Evolutionary conservation across 2,797 vertebrate species (phyloP), one percentile per base, ranked within the genome.

Genomic region (Silurus lanzhouensis): DNA sequence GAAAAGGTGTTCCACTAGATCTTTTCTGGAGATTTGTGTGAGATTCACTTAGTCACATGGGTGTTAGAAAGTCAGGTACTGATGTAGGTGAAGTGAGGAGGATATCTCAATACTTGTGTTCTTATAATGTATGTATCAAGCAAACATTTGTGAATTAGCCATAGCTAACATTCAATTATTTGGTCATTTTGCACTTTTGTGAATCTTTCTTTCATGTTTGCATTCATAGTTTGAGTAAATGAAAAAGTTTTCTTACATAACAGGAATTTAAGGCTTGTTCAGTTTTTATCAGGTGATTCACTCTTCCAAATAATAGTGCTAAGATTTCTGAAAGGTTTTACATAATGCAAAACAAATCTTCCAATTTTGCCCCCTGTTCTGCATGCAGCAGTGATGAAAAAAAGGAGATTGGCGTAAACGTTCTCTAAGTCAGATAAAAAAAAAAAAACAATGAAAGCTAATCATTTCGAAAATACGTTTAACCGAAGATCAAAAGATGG

Each of bases 401-500:
- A 52, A 38, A 48, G 15, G 22, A 27, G 52, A 17, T 5, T 7
- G 38, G 38, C 4, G 38, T 38, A 38, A 38, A 38, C 4, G 4
- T 4, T 38, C 10, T 1, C 38, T 46, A 19, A 48, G 1, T 22
- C 17, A 19, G 10, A 22, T 12, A 12, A 22, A 71, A 57, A 57
- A 8, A 9, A 57, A 57, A 57, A 57, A 57, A 14, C 57, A 3
- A 10, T 58, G 57, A 68, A 38, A 68, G 66, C 6, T 68, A 31
- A 71, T 31, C 25, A 58, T 58, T 31, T 17, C 1, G 2, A 38
- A 76, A 27, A 6, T 31, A 27, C 7, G 9, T 90, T 91, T 92
- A 93, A 91, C 38, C 91, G 85, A 90, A 89, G 89, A 90, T 93
- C 89, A 91, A 61, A 19, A 77, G 84, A 90, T 90, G 81, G 85